A percentile compares a stretch with the other conserved stretches of the same genome.
phyloP scores from a whole-genome alignment of 2,797 vertebrate species.

The Manis pentadactyla region DNA sequence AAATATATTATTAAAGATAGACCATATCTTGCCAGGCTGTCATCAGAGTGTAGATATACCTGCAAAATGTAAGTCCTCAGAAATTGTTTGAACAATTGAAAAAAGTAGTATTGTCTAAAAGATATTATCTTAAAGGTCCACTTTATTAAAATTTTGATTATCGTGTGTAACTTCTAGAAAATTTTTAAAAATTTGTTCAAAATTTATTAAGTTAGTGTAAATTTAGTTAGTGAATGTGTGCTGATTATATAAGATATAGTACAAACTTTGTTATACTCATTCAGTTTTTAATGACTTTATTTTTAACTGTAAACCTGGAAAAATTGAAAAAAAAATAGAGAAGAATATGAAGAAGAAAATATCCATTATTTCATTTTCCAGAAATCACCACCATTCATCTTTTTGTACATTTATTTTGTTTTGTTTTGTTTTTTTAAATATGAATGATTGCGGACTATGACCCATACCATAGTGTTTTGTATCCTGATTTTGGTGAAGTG shows the following conservation, averaged over 20 bases:
- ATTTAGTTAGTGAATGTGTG: background rate
- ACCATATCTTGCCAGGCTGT: background rate
- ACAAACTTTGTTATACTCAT: background rate
- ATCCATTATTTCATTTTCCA: background rate
- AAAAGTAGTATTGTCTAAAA: background rate
- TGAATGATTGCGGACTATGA: background rate
- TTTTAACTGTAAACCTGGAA: background rate
- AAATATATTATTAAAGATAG: background rate
- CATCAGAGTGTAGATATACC: background rate
- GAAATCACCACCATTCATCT: background rate
- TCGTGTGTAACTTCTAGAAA: background rate
- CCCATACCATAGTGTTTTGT: background rate
- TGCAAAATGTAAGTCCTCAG: background rate
- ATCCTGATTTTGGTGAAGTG: background rate
- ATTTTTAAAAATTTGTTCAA: background rate
- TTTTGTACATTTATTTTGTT: background rate
- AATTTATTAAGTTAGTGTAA: constrained; percentile 23
- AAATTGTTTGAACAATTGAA: background rate
- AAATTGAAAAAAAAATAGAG: background rate
- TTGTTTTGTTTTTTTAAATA: too few species aligned
- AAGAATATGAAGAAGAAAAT: background rate
- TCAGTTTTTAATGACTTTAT: background rate
- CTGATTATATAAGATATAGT: background rate
- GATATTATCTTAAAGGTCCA: background rate
- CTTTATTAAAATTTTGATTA: background rate